Base-by-base conservation (phyloP, 2,797 vertebrate genomes). In the Eulemur albifrons region DNA sequence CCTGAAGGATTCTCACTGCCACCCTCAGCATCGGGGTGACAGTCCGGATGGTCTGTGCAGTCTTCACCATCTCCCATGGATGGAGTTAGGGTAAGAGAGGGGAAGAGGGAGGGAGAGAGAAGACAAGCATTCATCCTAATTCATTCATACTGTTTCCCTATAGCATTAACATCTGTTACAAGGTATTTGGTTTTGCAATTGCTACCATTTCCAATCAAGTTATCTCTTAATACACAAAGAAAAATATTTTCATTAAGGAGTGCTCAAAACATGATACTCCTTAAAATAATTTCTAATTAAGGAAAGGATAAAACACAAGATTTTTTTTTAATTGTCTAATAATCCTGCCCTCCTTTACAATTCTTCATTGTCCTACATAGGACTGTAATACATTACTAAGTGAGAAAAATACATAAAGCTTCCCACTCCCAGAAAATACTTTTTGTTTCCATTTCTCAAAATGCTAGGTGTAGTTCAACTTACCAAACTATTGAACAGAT, bases 1-100 rank as follows among this genome's bases (percentile, higher is more conserved):
- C 4, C 11, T 1, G 4, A 35, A 7, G 7, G 12, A 3, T 1
- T 15, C 5, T 52, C 35, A 6, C 9, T 23, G 13, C 4, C 14
- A 10, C 15, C 3, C 7, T 15, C 5, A 35, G 18, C 15, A 23
- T 50, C 21, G 32, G 10, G 23, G 18, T 11, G 8, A 52, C 59
- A 35, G 5, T 38, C 17, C 54, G 23, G 8, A 81, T 11, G 25
- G 2, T 18, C 40, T 23, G 35, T 12, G 38, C 9, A 32, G 7
- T 45, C 9, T 52, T 20, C 17, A 4, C 5, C 40, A 38, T 7
- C 30, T 17, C 52, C 3, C 10, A 0, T 1, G 0, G 7, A 38
- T 8, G 15, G 59, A n/a, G 2, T 38, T 54, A 7, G 2, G 23
- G 18, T 5, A 30, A 88, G 12, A 25, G 20, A 32, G 30, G 10